Conservation (phyloP, 2,888 invertebrate genomes). For the Nematopogon swammerdamellus region DNA sequence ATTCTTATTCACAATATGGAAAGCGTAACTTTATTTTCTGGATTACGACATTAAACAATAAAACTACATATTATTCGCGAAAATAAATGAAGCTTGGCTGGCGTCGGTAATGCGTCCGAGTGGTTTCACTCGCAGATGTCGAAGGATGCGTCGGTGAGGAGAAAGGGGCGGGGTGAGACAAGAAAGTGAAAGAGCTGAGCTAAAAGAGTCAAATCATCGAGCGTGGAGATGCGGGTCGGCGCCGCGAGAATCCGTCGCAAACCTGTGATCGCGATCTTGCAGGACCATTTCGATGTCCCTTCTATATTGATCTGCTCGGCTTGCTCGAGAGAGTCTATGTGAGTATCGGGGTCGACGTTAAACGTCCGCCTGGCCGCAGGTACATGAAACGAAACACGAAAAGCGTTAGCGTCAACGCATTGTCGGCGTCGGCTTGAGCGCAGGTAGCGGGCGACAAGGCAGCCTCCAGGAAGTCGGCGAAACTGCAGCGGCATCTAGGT, state of each 20-base stretch:
- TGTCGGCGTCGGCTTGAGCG: not conserved
- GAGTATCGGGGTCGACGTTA: conserved; percentile 96
- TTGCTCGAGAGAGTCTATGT: conserved; percentile 96
- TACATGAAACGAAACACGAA: conserved; percentile 51
- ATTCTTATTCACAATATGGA: too few relatives aligned
- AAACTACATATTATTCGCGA: too few relatives aligned
- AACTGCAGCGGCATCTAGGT: too few relatives aligned
- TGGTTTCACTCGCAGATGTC: conserved; percentile 31
- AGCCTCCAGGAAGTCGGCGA: too few relatives aligned
- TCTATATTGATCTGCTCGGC: conserved; percentile 97
- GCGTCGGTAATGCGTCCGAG: too few relatives aligned
- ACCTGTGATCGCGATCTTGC: conserved; percentile 99
- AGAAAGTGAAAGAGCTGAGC: conserved; percentile 18
- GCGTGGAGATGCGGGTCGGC: conserved; percentile 38
- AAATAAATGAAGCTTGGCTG: too few relatives aligned
- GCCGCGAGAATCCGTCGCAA: conserved; percentile 59
- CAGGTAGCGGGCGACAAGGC: too few relatives aligned
- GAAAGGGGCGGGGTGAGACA: conserved; percentile 41
- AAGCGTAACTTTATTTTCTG: too few relatives aligned
- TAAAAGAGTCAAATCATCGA: conserved; percentile 54
- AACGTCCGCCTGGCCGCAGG: conserved; percentile 81
- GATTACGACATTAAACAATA: too few relatives aligned
- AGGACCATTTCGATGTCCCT: conserved; percentile 99
- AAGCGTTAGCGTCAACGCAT: conserved; percentile 4
- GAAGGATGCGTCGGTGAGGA: conserved; percentile 32